Evolutionary conservation across 2,797 vertebrate species (phyloP), one percentile per base, ranked within the genome.

Genomic region (Phoeniculus purpureus): DNA sequence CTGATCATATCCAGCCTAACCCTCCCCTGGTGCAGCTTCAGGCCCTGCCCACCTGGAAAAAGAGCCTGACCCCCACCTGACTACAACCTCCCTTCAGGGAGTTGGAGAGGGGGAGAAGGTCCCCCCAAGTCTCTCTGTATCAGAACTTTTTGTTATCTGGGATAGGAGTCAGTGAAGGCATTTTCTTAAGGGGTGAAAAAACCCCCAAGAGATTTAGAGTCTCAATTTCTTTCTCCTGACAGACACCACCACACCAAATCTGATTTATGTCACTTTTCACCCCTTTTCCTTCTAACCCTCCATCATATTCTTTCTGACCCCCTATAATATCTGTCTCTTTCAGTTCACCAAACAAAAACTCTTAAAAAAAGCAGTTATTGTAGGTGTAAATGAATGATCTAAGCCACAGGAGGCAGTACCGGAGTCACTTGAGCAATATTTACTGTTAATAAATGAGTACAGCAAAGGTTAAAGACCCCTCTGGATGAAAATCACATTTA

Each of bases 311-410:
- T 21, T 52, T 93, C 27, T 81, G 62, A 94, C 7, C 10, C 12
- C 37, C 54, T 47, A 55, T 15, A 87, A 60, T 85, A 81, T 59
- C 6, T 8, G 29, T 74, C 4, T 70, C 51, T 91, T 91, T 92
- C n/a, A 93, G 26, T 84, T 91, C 21, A 68, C 21, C 23, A 86
- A 92, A 92, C 9, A 93, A 70, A 27, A 95, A 82, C 40, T 92
- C 17, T 48, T 27, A 54, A 86, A 78, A 93, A 79, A 79, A 43
- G 0, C 40, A 58, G 67, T 70, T 91, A 43, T 34, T 15, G 5
- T 78, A 61, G 52, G 55, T 76, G 18, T 78, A 95, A 95, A 93
- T 92, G 87, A 95, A 87, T 84, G 47, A 93, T 85, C 40, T 66
- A 60, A 52, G 8, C 4, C 43, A 71, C 55, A 71, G 91, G 67